These are phyloP conservation scores for Phyllostomus discolor DNA, from an alignment of 2,113 vertebrate genomes.

Conservation along the genomic window DNA sequence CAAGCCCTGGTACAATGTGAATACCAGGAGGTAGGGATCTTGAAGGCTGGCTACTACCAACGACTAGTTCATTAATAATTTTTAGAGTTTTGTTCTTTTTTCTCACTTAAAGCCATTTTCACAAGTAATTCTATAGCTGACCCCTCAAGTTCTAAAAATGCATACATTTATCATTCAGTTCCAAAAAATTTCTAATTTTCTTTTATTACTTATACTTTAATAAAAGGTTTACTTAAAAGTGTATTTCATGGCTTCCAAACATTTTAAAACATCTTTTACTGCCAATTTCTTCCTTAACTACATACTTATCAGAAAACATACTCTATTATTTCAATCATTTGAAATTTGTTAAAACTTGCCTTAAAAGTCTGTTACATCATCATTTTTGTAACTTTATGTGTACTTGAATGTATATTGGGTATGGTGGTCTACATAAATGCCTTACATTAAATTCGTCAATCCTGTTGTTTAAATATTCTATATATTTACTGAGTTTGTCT, in stretches of 20 bases:
- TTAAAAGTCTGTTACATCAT: background rate
- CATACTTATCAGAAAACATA: background rate
- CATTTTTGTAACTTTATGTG: background rate
- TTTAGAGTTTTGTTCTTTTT: background rate
- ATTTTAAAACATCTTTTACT: background rate
- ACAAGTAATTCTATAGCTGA: background rate
- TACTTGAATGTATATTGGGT: background rate
- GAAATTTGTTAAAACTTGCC: background rate
- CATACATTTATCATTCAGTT: background rate
- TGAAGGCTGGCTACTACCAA: background rate
- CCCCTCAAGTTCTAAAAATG: background rate
- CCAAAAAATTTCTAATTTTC: background rate
- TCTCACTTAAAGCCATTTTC: background rate
- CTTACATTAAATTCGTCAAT: background rate
- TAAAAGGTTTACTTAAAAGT: conserved; percentile 1
- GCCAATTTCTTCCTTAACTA: background rate
- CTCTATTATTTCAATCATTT: background rate
- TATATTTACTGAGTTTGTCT: background rate
- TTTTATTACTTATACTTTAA: background rate
- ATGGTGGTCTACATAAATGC: background rate
- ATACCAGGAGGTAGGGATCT: background rate
- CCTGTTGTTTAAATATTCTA: background rate
- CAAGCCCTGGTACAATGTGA: background rate
- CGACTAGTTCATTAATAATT: background rate
- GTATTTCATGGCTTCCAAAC: background rate